Evolutionary conservation across 2,888 invertebrate species (phyloP).

Genomic region (Clusia tigrina): DNA sequence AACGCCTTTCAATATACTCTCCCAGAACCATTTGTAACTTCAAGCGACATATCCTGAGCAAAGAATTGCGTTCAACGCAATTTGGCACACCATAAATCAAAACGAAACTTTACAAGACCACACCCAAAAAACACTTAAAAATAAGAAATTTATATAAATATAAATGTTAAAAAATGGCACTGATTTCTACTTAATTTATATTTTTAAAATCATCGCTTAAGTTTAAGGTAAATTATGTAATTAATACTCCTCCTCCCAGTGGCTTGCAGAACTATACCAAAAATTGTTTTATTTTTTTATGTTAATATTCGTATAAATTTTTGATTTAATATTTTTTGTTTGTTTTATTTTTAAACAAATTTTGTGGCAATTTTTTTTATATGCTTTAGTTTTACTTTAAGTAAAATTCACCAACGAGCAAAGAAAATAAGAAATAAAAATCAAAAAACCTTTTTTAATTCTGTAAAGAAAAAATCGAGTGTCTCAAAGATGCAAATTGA

Average conservation of each 20-base stretch:
- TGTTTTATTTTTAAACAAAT: conserved; percentile 31
- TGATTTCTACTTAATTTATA: conserved; percentile 63
- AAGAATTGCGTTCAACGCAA: conserved; percentile 30
- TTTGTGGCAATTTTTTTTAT: conserved; percentile 48
- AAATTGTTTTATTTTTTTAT: conserved; percentile 46
- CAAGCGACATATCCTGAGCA: conserved; percentile 11
- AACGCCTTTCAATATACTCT: no score
- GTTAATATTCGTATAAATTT: conserved; percentile 32
- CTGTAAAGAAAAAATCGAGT: conserved; percentile 14
- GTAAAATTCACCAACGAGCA: neutral
- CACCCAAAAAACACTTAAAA: conserved; percentile 26
- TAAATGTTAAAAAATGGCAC: conserved; percentile 58
- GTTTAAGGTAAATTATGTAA: conserved; percentile 29
- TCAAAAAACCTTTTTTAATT: no score
- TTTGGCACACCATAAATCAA: conserved; percentile 4
- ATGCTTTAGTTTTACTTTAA: conserved; percentile 27
- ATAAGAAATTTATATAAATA: conserved; percentile 32
- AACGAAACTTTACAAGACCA: conserved; percentile 27
- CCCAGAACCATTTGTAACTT: no score
- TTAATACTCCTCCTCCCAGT: conserved; percentile 46
- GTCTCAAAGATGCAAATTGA: conserved; percentile 43
- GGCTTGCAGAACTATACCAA: conserved; percentile 57
- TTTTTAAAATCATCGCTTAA: conserved; percentile 32
- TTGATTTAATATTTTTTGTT: conserved; percentile 14
- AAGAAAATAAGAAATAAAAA: no score